Conservation (phyloP, 2,113 vertebrate species). For the Channa argus region DNA sequence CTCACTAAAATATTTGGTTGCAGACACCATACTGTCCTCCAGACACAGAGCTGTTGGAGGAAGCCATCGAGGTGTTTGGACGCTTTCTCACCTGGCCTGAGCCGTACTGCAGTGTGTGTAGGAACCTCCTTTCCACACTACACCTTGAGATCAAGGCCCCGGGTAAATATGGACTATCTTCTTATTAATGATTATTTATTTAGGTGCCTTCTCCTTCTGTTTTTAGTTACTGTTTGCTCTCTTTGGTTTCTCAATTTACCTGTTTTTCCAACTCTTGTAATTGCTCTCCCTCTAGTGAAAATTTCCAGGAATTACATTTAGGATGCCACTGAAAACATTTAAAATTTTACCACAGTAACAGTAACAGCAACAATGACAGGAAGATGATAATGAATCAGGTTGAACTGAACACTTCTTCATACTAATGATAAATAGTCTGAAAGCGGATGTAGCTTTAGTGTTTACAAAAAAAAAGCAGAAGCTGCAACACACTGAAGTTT, state of each 20-base stretch:
- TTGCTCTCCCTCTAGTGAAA: conserved; percentile 55
- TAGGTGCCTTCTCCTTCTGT: too few species aligned
- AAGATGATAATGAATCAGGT: conserved; percentile 10
- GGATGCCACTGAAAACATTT: too few species aligned
- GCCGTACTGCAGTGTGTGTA: conserved; percentile 91
- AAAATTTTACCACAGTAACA: background rate
- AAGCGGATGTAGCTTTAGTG: conserved; percentile 30
- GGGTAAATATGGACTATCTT: conserved; percentile 76
- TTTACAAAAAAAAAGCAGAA: conserved; percentile 53
- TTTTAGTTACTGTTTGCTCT: too few species aligned
- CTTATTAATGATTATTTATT: too few species aligned
- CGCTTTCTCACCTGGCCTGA: conserved; percentile 94
- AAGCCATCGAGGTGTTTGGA: conserved; percentile 87
- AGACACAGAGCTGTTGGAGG: conserved; percentile 85
- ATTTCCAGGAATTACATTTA: conserved; percentile 24
- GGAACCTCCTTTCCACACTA: conserved; percentile 89
- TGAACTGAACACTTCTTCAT: conserved; percentile 32
- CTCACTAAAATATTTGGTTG: background rate
- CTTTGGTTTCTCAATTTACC: background rate
- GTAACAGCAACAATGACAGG: background rate
- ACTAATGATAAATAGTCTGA: conserved; percentile 3
- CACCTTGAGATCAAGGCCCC: conserved; percentile 91
- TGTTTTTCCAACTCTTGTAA: background rate
- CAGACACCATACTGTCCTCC: conserved; percentile 91
- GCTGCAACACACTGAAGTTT: conserved; percentile 1